Percentiles rank a stretch among this genome's conserved stretches.
These are phyloP conservation scores for Trichonephila inaurata DNA, from an alignment of 1,140 invertebrate genomes.

Conservation along the genomic window DNA sequence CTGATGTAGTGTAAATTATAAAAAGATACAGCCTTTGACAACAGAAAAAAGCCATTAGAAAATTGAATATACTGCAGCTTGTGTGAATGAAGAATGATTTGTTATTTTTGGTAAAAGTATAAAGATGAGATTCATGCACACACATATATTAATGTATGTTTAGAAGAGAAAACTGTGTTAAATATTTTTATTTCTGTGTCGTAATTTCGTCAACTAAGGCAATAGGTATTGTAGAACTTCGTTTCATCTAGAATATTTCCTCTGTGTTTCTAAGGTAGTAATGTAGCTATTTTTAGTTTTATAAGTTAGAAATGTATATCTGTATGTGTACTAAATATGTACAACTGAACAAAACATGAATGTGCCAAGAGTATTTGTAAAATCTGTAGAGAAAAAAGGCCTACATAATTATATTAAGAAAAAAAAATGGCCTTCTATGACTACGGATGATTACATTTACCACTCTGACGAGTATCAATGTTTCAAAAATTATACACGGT, in stretches of 20 bases:
- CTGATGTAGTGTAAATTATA: neutral
- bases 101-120: no score
- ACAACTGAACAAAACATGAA: slow-evolving; percentile 76
- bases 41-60: neutral
- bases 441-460: slow-evolving; percentile 73
- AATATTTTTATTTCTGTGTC: no score
- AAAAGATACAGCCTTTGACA: neutral
- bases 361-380: slow-evolving; percentile 75
- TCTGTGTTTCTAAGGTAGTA: neutral
- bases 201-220: neutral
- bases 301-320: slow-evolving; percentile 2
- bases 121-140: no score
- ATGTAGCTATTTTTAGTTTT: neutral
- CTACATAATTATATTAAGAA: neutral
- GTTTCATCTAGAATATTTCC: neutral
- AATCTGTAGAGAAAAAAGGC: slow-evolving; percentile 38
- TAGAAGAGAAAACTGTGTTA: no score
- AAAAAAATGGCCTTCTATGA: neutral
- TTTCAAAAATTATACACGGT: slow-evolving; percentile 64
- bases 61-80: neutral
- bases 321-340: slow-evolving; percentile 29
- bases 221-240: neutral
- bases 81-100: neutral
- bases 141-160: no score
- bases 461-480: slow-evolving; percentile 62